These are phyloP conservation scores for Chionodraco myersi DNA, from an alignment of 2,113 vertebrate genomes.

Conservation along the genomic window DNA sequence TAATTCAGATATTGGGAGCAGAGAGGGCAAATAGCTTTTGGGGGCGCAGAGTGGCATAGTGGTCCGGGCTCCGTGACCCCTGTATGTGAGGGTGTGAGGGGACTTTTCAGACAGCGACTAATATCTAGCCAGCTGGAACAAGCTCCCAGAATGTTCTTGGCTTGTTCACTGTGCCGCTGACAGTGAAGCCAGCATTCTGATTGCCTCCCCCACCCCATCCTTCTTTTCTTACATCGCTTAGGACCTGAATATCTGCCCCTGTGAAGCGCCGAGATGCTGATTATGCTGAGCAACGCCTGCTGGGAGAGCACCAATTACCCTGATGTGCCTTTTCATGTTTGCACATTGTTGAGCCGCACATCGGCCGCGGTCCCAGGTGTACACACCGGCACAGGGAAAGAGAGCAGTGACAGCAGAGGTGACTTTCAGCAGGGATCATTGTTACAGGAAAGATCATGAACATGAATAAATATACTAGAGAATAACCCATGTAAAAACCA, in stretches of 20 bases:
- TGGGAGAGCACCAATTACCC: conserved; percentile 71
- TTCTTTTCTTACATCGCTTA: conserved; percentile 12
- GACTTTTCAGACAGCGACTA: conserved; percentile 56
- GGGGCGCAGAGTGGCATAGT: neutral
- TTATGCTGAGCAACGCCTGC: conserved; percentile 62
- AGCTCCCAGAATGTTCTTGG: conserved; percentile 47
- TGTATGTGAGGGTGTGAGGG: conserved; percentile 51
- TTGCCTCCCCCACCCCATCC: conserved; percentile 28
- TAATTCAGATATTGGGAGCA: conserved; percentile 41
- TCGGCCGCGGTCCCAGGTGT: conserved; percentile 43
- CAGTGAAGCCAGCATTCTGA: conserved; percentile 54
- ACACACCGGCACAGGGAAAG: conserved; percentile 12
- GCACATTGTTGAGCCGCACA: conserved; percentile 62
- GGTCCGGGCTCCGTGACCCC: conserved; percentile 51
- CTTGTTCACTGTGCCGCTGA: conserved; percentile 53
- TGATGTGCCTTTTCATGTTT: conserved; percentile 72
- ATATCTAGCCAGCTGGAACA: conserved; percentile 57
- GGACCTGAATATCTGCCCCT: conserved; percentile 44
- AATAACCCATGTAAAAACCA: neutral
- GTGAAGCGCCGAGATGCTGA: conserved; percentile 41
- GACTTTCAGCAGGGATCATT: conserved; percentile 29
- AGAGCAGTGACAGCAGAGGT: conserved; percentile 41
- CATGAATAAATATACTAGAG: conserved; percentile 24
- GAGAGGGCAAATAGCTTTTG: conserved; percentile 35
- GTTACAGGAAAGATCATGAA: conserved; percentile 42